Base-by-base conservation (phyloP, 2,888 invertebrate species). In the Epirrita christyi region DNA sequence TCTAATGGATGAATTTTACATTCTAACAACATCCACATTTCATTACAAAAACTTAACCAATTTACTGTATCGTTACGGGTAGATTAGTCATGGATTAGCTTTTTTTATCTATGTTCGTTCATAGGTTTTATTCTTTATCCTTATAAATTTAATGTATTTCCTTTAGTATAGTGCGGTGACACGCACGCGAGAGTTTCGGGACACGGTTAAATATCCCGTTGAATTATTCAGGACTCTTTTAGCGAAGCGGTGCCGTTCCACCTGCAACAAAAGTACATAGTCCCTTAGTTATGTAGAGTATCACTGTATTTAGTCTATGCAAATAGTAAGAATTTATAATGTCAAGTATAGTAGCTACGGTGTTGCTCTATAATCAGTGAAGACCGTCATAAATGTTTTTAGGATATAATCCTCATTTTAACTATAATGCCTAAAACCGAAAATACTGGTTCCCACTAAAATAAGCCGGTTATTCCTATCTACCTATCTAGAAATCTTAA, bases 211-310 rank as follows among this genome's bases (percentile, higher is more conserved):
- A 88, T 88, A 88, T 86, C 79, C 77, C 78, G 73, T 81, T 90
- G 88, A 90, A 91, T 91, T 68, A 91, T 92, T 90, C 89, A 90
- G 78, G 70, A 80, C 82, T 82, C 86, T 86, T 86, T 89, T 85
- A 86, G 62, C 74, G 76, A 74, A 73, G 74, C 78, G 75, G 81
- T 76, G 75, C 70, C 75, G 73, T 78, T 72, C 78, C 89, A 88
- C 88, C 91, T 91, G 91, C 76, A 91, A 89, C 87, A 89, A 88
- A 61, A 89, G 81, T 84, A 85, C 73, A 85, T 71, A 82, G 77
- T 80, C 77, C 21, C 80, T 86, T 82, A 85, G 85, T 88, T 83
- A 81, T 79, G 76, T 75, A 74, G 71, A 58, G 70, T 54, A 74
- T 59, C 55, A 49, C 68, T 67, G 47, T 78, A 79, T 79, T 79